Conservation (phyloP, 2,797 vertebrate species). For the Scleropages formosus region DNA sequence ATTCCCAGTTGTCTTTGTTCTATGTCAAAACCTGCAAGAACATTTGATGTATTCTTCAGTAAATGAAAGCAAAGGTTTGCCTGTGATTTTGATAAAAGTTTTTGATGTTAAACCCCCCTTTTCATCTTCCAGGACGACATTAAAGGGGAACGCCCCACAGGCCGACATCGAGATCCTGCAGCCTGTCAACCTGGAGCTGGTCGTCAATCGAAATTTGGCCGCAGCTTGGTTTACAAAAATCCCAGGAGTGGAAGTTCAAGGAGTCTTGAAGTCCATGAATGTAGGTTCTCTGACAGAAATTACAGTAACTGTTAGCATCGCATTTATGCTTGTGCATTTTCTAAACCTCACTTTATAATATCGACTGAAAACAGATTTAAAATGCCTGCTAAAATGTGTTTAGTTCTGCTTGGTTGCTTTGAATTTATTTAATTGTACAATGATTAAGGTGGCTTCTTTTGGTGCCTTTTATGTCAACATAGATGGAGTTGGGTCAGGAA, state of each 20-base stretch:
- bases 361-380: not conserved
- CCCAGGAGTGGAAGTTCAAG: conserved; percentile 79
- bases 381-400: not conserved
- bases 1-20: not conserved
- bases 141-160: conserved; percentile 58
- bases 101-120: not conserved
- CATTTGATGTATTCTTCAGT: not conserved
- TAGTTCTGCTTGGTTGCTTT: not conserved
- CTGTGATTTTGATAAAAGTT: not conserved
- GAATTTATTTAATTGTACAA: not conserved
- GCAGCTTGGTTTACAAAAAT: conserved; percentile 83
- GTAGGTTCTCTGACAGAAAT: conserved; percentile 63
- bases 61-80: not conserved
- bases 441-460: not conserved
- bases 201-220: conserved; percentile 83
- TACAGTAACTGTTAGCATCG: not conserved
- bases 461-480: not conserved
- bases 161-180: conserved; percentile 81
- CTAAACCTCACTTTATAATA: not conserved
- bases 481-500: conserved; percentile 86
- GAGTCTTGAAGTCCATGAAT: conserved; percentile 80
- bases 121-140: conserved; percentile 61
- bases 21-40: not conserved
- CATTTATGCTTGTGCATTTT: not conserved
- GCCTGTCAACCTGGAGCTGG: conserved; percentile 86